These are phyloP conservation scores for Kryphioiulus occultus DNA, from an alignment of 2,888 invertebrate species.

Conservation along the genomic window DNA sequence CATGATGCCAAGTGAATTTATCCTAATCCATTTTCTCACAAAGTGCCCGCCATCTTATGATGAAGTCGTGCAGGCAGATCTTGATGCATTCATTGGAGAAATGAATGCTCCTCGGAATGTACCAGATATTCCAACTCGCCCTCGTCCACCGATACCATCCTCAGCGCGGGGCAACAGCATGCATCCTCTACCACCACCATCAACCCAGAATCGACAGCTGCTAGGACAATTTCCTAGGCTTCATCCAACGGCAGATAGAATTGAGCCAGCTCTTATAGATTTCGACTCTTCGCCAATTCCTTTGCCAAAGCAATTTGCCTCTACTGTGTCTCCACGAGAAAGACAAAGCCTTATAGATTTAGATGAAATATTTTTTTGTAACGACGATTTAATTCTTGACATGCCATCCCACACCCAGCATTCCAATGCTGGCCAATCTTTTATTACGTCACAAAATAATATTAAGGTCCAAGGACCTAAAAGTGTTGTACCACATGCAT, in stretches of 20 bases:
- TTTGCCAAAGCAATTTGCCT: not conserved
- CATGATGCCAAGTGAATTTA: not conserved
- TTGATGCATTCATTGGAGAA: slow-evolving; percentile 49
- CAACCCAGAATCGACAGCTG: not conserved
- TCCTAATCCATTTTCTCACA: not conserved
- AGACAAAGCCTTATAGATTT: slow-evolving; percentile 47
- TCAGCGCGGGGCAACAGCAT: not conserved
- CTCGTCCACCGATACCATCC: slow-evolving; percentile 32
- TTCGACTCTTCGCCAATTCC: not conserved
- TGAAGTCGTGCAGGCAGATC: slow-evolving; percentile 45
- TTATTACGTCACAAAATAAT: not conserved
- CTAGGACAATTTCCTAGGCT: not conserved
- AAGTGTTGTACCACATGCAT: not conserved
- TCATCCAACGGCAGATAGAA: not conserved
- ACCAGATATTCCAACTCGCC: slow-evolving; percentile 23
- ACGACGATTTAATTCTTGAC: not conserved
- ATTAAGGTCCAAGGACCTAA: not conserved
- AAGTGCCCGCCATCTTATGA: slow-evolving; percentile 49
- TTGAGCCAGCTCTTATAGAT: slow-evolving; percentile 39
- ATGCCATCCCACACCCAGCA: not conserved
- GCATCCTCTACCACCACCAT: not conserved
- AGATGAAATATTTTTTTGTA: slow-evolving; percentile 44
- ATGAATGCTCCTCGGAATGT: slow-evolving; percentile 27
- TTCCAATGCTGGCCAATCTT: not conserved
- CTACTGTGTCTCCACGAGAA: not conserved